Conservation (phyloP, 2,888 invertebrate genomes). For the Automeris io region DNA sequence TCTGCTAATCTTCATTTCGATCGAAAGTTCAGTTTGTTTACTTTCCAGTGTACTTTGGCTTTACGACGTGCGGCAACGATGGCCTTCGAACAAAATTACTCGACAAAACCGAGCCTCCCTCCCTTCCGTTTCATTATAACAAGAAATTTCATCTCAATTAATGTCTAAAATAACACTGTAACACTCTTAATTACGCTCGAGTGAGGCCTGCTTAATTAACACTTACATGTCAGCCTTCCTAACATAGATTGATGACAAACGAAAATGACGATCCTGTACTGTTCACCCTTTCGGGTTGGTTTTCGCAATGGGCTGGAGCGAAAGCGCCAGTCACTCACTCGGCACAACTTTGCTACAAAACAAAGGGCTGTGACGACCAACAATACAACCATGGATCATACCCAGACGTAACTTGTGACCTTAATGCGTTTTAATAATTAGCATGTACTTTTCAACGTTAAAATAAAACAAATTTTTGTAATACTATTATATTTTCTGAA, state of each 20-base stretch:
- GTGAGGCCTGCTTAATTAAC: slow-evolving; percentile 76
- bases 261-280: slow-evolving; percentile 70
- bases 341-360: slow-evolving; percentile 48
- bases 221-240: slow-evolving; percentile 73
- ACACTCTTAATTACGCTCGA: slow-evolving; percentile 75
- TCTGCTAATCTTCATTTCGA: slow-evolving; percentile 59
- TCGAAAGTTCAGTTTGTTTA: slow-evolving; percentile 64
- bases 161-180: slow-evolving; percentile 76
- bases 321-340: slow-evolving; percentile 72
- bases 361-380: slow-evolving; percentile 50
- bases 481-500: no score
- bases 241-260: slow-evolving; percentile 77
- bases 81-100: slow-evolving; percentile 59
- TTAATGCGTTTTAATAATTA: slow-evolving; percentile 73
- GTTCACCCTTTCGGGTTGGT: slow-evolving; percentile 54
- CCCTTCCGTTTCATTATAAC: slow-evolving; percentile 58
- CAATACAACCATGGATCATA: slow-evolving; percentile 54
- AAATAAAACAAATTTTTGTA: neutral
- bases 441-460: slow-evolving; percentile 25
- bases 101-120: slow-evolving; percentile 35
- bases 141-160: slow-evolving; percentile 76
- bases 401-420: slow-evolving; percentile 51
- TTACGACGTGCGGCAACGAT: slow-evolving; percentile 46
- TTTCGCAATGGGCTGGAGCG: slow-evolving; percentile 39
- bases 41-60: slow-evolving; percentile 45